phyloP scores from a whole-genome alignment of 2,888 invertebrate genomes.

The Melolontha melolontha region DNA sequence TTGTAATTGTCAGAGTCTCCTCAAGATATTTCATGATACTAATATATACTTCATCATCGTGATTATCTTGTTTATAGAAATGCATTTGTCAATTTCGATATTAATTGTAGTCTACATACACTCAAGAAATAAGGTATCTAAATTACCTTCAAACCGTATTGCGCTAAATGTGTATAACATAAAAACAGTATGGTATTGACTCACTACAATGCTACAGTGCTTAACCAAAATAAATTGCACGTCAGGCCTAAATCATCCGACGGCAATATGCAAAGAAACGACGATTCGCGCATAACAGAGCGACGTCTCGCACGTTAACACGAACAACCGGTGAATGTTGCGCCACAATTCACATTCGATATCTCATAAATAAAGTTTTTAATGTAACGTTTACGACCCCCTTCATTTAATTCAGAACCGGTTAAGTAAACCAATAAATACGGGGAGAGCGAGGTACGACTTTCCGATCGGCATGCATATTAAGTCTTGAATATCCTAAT shows the following conservation, averaged over 20 bases:
- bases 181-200: constrained; percentile 41
- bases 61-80: too few relatives aligned
- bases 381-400: constrained; percentile 56
- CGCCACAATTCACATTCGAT: constrained; percentile 51
- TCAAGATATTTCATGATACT: too few relatives aligned
- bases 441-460: constrained; percentile 42
- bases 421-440: constrained; percentile 55
- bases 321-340: constrained; percentile 36
- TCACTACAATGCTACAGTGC: constrained; percentile 18
- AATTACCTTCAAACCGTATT: too few relatives aligned
- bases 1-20: too few relatives aligned
- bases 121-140: too few relatives aligned
- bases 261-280: constrained; percentile 28
- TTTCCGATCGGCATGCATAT: constrained; percentile 51
- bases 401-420: constrained; percentile 56
- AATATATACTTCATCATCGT: too few relatives aligned
- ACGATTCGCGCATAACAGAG: constrained; percentile 31
- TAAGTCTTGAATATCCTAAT: constrained; percentile 51
- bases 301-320: constrained; percentile 39
- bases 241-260: constrained; percentile 49
- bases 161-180: neutral
- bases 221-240: constrained; percentile 49
- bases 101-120: too few relatives aligned
- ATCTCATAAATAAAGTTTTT: constrained; percentile 55
- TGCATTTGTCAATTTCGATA: too few relatives aligned